Conservation (phyloP, 1,140 invertebrate genomes). For the Ephestia elutella region DNA sequence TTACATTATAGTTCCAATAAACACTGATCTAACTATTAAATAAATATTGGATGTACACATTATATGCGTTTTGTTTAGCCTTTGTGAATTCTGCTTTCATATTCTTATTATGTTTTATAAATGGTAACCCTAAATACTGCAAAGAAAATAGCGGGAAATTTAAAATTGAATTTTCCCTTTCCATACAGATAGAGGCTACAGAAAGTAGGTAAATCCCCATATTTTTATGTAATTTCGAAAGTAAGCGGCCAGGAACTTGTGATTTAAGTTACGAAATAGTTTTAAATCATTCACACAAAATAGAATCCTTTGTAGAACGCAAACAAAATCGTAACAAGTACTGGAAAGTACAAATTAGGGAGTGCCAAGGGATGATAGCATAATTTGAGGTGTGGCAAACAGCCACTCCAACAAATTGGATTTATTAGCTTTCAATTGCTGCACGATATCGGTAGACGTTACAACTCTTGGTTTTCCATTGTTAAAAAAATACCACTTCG, state of each 20-base stretch:
- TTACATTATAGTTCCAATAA: too few species aligned
- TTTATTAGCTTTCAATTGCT: slow-evolving; percentile 53
- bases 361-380: slow-evolving; percentile 51
- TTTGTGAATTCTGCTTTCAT: too few species aligned
- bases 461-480: slow-evolving; percentile 7
- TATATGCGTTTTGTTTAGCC: slow-evolving; percentile 5
- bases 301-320: too few species aligned
- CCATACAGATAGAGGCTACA: too few species aligned
- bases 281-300: too few species aligned
- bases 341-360: slow-evolving; percentile 23
- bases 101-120: too few species aligned
- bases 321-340: background rate
- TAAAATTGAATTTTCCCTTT: background rate
- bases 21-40: too few species aligned
- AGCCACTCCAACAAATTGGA: slow-evolving; percentile 62
- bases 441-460: slow-evolving; percentile 18
- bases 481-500: background rate
- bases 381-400: slow-evolving; percentile 59
- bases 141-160: background rate
- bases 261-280: too few species aligned
- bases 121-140: background rate
- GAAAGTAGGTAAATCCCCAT: too few species aligned
- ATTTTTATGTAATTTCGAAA: too few species aligned
- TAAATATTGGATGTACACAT: background rate
- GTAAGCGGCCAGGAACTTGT: too few species aligned